Evolutionary conservation across 2,888 invertebrate species (phyloP).

Genomic region (Tetanocera ferruginea): DNA sequence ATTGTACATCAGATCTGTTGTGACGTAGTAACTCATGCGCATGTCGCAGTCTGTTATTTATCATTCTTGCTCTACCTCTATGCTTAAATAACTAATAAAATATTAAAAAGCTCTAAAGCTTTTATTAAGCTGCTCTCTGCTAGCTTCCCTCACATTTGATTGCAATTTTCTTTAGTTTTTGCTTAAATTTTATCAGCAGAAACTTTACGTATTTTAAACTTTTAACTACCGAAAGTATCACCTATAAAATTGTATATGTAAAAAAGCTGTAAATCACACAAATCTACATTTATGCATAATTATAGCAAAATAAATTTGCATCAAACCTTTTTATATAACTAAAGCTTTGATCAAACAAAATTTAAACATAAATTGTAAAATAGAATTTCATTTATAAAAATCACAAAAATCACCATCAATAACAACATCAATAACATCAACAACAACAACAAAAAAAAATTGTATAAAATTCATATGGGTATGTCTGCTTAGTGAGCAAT

Average conservation of each 20-base stretch:
- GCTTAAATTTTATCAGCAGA: neutral
- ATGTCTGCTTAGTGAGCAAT: slow-evolving; percentile 1
- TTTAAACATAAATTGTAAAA: neutral
- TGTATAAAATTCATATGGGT: slow-evolving; percentile 43
- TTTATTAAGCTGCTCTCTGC: no score
- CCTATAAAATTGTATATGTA: neutral
- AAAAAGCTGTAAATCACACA: slow-evolving; percentile 24
- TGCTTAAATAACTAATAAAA: no score
- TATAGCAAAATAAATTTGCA: slow-evolving; percentile 1
- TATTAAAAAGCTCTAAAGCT: no score
- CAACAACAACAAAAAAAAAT: slow-evolving; percentile 39
- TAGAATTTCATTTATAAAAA: neutral
- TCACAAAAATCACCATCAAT: neutral
- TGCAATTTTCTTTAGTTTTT: neutral
- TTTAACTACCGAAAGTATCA: neutral
- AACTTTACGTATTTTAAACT: neutral
- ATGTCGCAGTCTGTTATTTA: no score
- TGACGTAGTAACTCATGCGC: no score
- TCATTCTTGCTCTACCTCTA: no score
- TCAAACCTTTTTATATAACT: neutral
- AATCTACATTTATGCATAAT: slow-evolving; percentile 8
- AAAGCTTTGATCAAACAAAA: neutral
- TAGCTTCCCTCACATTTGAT: no score
- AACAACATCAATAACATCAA: neutral
- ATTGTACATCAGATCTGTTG: no score